Evolutionary conservation across 2,888 invertebrate species (phyloP), one percentile per base, ranked within the genome.

Genomic region (Aporophyla lueneburgensis): DNA sequence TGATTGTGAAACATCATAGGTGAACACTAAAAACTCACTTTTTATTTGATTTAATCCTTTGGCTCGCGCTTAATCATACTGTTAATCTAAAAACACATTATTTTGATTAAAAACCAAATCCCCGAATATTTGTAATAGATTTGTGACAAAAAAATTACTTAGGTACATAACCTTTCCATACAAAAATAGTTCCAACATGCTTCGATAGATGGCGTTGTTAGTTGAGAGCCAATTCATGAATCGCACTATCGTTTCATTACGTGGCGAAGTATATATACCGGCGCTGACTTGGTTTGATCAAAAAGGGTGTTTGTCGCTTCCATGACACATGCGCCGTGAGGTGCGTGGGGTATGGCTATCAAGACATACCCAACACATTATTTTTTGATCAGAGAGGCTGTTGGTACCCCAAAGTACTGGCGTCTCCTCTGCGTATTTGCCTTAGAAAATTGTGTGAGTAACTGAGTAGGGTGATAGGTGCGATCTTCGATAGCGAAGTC

Each of bases 311-410:
- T 97, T 97, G 97, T 97, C 97, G 97, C 97, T 98, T 97, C 74
- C 91, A 97, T 98, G 97, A 97, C 97, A 97, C 97, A 95, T 95
- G 94, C 91, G 95, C 95, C 94, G 93, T 89, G 81, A 90, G 94
- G 94, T 66, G 94, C 94, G 97, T 97, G 98, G 98, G 98, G 98
- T 98, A 98, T 98, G 98, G 98, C 95, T 93, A 98, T 98, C 98
- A 98, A 98, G 98, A 98, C 98, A 98, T 98, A 98, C 98, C 96
- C 98, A 98, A 97, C 98, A 98, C 98, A 88, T 97, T 97, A 98
- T 98, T 98, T 98, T 98, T 98, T 94, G 90, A 87, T 89, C 81
- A 84, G 97, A 91, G 97, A 97, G 97, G 98, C 97, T 97, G 98
- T 98, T 97, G 97, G 96, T 97, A 97, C 97, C 97, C 97, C 93